Percentiles rank a stretch among this genome's conserved stretches.
phyloP scores from a whole-genome alignment of 2,888 invertebrate genomes.

The Mellilla xanthometata region DNA sequence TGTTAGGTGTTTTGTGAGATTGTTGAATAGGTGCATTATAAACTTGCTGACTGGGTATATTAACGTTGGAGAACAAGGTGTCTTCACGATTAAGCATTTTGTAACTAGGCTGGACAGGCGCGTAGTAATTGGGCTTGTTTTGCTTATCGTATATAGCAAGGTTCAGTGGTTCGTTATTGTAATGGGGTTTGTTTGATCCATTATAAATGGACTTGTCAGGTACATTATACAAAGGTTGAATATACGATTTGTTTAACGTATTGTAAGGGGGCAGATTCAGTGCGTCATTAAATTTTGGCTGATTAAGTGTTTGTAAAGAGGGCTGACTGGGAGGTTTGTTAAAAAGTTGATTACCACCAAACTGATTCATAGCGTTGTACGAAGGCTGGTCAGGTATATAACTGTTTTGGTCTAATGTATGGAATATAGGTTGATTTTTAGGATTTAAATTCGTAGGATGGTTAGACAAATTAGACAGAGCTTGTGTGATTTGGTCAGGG shows the following conservation, averaged over 20 bases:
- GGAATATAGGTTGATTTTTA: constrained; percentile 9
- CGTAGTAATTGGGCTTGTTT: too few relatives aligned
- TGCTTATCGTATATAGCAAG: neutral
- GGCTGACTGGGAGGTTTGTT: neutral
- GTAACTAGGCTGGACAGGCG: neutral
- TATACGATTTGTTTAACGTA: neutral
- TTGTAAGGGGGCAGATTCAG: neutral
- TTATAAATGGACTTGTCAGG: neutral
- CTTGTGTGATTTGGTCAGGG: constrained; percentile 7
- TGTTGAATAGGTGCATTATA: too few relatives aligned
- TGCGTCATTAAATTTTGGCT: neutral
- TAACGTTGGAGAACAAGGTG: too few relatives aligned
- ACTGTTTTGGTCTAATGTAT: neutral
- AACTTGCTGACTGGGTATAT: too few relatives aligned
- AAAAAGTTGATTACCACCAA: constrained; percentile 2
- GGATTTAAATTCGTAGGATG: constrained; percentile 17
- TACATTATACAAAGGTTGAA: neutral
- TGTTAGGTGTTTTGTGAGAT: too few relatives aligned
- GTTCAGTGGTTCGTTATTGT: neutral
- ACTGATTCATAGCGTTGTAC: too few relatives aligned
- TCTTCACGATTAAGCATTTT: too few relatives aligned
- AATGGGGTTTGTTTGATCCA: too few relatives aligned
- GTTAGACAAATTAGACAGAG: constrained; percentile 7
- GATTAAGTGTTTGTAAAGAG: neutral
- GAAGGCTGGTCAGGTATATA: too few relatives aligned